Conservation (phyloP, 2,888 invertebrate genomes). For the Pantelozetes paolii region DNA sequence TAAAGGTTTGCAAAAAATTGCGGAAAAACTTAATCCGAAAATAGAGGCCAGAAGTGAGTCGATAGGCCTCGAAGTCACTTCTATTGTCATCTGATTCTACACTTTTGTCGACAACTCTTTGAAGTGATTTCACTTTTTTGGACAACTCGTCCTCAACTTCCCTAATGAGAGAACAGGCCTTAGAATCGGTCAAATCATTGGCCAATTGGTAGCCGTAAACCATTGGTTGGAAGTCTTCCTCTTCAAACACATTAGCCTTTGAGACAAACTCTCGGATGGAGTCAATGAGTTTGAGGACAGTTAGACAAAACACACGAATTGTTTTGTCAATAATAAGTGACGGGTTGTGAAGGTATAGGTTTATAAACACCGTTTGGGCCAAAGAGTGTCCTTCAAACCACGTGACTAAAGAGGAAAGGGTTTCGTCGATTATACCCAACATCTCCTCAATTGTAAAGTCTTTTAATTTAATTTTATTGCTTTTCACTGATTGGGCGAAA, state of each 20-base stretch:
- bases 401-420: slow-evolving; percentile 83
- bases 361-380: slow-evolving; percentile 95
- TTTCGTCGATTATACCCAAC: slow-evolving; percentile 89
- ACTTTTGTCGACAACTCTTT: background rate
- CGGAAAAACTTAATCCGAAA: slow-evolving; percentile 80
- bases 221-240: slow-evolving; percentile 92
- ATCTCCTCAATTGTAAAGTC: slow-evolving; percentile 71
- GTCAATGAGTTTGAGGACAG: slow-evolving; percentile 81
- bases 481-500: slow-evolving; percentile 79
- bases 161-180: slow-evolving; percentile 73
- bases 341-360: slow-evolving; percentile 88
- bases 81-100: background rate
- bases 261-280: slow-evolving; percentile 81
- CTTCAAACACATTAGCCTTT: slow-evolving; percentile 50
- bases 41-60: slow-evolving; percentile 53
- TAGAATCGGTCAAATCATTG: slow-evolving; percentile 73
- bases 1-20: slow-evolving; percentile 74
- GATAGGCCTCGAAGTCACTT: slow-evolving; percentile 50
- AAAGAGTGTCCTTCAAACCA: slow-evolving; percentile 96
- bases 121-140: slow-evolving; percentile 47
- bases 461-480: slow-evolving; percentile 70
- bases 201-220: slow-evolving; percentile 81
- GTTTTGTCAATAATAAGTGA: slow-evolving; percentile 74
- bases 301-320: slow-evolving; percentile 77
- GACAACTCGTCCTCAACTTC: slow-evolving; percentile 83